Base-by-base conservation (phyloP, 2,888 invertebrate genomes). In the Leptothorax acervorum region DNA sequence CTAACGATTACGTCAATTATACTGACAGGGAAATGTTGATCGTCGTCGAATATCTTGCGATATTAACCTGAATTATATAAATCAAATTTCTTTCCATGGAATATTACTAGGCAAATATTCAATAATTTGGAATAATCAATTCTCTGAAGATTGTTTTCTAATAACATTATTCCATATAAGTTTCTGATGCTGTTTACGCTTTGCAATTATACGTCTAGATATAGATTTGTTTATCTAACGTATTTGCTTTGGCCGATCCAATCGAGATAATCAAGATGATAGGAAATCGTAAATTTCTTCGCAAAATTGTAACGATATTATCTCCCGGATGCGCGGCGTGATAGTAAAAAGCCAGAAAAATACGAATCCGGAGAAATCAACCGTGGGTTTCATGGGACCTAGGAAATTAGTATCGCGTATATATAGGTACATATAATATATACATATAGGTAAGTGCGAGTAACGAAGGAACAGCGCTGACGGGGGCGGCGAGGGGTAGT, bases 371-470 rank as follows among this genome's bases (percentile, higher is more conserved):
- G 74, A 63, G 82, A 87, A 74, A 53, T 85, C 85, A 66, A 73
- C 62, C 60, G 42, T 62, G 68, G 1, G 62, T 68, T 78, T 78
- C 78, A 68, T 71, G 82, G 78, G 75, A 82, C 57, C 55, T 48
- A 48, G 85, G 81, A 85, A 88, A 88, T 88, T 88, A 88, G 85
- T 82, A 84, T 60, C 62, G 84, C 81, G 51, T 65, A 23, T 45
- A 65, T 18, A 53, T n/a, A 23, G 23, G 23, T 23, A 23, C 23
- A 35, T 35, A 35, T 35, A 35, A 35, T 42, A 42, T 65, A 53
- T 53, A 51, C 39, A 23, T 23, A 65, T 65, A 82, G 78, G 63
- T 45, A 82, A 82, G 63, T 45, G 79, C 60, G 31, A 63, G 78
- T 76, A 87, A 88, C 82, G 70, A 85, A 65, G 48, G 53, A 74